A percentile compares a stretch with the other conserved stretches of the same genome.
phyloP scores from a whole-genome alignment of 2,888 invertebrate species.

The Lasioglossum marginatum region DNA sequence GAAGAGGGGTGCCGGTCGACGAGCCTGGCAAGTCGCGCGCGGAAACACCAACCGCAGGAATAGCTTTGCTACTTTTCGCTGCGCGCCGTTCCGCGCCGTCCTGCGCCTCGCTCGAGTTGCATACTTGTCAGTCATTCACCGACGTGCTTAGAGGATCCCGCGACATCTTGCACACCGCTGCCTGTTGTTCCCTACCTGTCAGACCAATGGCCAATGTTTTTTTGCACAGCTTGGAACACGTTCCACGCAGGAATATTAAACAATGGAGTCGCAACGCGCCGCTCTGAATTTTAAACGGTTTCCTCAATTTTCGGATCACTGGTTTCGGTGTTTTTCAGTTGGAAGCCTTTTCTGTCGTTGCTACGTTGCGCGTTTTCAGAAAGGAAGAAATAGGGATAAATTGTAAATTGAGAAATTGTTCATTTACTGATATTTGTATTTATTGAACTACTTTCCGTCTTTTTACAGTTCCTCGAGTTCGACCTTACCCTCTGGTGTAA shows the following conservation, averaged over 20 bases:
- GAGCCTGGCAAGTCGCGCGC: slow-evolving; percentile 69
- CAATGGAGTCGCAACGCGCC: neutral
- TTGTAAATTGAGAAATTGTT: too few species aligned
- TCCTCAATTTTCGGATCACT: neutral
- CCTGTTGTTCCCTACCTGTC: slow-evolving; percentile 25
- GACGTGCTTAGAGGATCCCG: slow-evolving; percentile 4
- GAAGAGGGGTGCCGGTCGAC: slow-evolving; percentile 71
- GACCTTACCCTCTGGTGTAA: neutral
- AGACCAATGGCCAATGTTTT: neutral
- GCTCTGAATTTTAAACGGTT: slow-evolving; percentile 4
- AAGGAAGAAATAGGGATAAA: neutral
- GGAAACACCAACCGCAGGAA: slow-evolving; percentile 73
- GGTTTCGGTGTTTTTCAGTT: neutral
- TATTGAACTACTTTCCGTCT: too few species aligned
- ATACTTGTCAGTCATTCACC: slow-evolving; percentile 52
- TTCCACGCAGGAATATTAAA: neutral
- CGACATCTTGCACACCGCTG: slow-evolving; percentile 36
- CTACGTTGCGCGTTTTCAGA: neutral
- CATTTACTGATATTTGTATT: too few species aligned
- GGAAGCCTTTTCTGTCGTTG: neutral
- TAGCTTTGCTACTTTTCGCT: slow-evolving; percentile 76
- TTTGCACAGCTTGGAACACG: neutral
- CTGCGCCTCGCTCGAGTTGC: slow-evolving; percentile 36
- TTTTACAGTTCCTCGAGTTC: too few species aligned
- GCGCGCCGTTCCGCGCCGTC: slow-evolving; percentile 39